phyloP scores from a whole-genome alignment of 2,797 vertebrate species.

The Clarias fuscus region DNA sequence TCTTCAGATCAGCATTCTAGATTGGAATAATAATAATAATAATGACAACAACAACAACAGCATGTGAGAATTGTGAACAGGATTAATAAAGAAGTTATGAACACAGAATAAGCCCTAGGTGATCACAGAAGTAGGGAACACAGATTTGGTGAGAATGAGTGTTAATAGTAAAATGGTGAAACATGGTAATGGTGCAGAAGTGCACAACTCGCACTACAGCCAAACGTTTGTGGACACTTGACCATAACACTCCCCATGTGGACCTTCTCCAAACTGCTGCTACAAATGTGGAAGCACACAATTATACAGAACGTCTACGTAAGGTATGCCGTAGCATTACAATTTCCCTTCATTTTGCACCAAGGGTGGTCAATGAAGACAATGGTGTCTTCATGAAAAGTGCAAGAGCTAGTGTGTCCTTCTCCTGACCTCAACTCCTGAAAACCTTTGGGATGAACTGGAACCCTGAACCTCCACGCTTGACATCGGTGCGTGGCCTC shows the following conservation, averaged over 20 bases:
- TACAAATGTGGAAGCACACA: background rate
- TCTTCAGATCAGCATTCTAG: slow-evolving; percentile 98
- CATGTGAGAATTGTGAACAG: background rate
- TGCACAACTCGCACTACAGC: background rate
- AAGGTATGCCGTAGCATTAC: background rate
- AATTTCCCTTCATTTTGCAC: background rate
- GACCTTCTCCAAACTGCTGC: background rate
- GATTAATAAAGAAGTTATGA: background rate
- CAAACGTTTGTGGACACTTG: background rate
- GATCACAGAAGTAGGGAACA: background rate
- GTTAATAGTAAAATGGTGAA: background rate
- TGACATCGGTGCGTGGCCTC: background rate
- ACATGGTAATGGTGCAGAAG: background rate
- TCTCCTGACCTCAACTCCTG: background rate
- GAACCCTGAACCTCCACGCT: background rate
- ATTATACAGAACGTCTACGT: background rate
- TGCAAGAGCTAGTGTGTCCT: background rate
- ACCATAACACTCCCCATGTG: background rate
- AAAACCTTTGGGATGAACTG: background rate
- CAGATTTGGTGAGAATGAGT: background rate
- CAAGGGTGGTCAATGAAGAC: background rate
- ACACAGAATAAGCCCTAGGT: background rate
- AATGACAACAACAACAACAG: background rate
- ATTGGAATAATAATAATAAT: slow-evolving; percentile 27
- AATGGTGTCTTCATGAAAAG: background rate